Base-by-base conservation (phyloP, 2,888 invertebrate genomes). In the Athetis lepigone region DNA sequence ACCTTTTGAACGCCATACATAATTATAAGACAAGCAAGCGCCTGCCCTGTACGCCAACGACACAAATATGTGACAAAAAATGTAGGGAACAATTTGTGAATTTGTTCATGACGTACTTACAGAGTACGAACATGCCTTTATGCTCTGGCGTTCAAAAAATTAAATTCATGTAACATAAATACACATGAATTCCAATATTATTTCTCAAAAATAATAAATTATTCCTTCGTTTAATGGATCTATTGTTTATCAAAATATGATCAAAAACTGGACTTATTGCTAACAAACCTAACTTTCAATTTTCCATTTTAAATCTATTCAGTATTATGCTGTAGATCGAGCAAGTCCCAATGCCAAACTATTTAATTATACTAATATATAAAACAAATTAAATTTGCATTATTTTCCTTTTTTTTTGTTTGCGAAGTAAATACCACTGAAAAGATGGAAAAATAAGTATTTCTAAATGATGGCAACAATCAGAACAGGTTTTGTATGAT, bases 321-420 rank as follows among this genome's bases (percentile, higher is more conserved):
- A 69, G 69, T 60, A 66, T 55, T 66, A 63, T 46, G 37, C 46
- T 50, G 40, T 33, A 67, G 52, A 65, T 56, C 36, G 43, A 72
- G 46, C 19, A 62, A 70, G 52, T 61, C 62, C 37, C 45, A 18
- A 65, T 71, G 77, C 77, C 77, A 77, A 77, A 77, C 65, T 75
- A 65, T 71, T 47, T 19, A 29, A 66, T 62, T 62, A 61, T 55
- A 68, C 52, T 56, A 49, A 56, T 60, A 23, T 56, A 23, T 52
- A 67, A 67, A 43, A 60, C 47, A 68, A 43, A 29, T 29, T 11
- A 33, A 2, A 13, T 33, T 33, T 29, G 29, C 29, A 2, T 29
- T 11, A 29, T 11, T 11, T 11, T 6, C 29, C 1, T 29, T 11
- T 27, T 29, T 9, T 29, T 29, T 29, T 13, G 7, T 13, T 33